Base-by-base conservation (phyloP, 2,888 invertebrate species). In the Conus canariensis region DNA sequence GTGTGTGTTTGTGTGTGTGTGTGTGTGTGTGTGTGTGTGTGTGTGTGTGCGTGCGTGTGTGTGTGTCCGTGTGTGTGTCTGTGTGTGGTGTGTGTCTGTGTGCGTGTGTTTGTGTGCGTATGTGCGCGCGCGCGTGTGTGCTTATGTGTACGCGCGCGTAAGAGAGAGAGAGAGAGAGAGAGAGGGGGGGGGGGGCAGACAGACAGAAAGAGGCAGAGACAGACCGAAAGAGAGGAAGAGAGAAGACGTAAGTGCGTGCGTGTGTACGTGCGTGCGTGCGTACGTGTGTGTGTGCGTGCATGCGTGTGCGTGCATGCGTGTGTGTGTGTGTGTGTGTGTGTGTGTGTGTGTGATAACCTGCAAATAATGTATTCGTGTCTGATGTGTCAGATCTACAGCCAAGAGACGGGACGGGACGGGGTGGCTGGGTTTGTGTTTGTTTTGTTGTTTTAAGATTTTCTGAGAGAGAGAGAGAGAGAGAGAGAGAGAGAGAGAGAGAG, bases 1-100 rank as follows among this genome's bases (percentile, higher is more conserved):
- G 74, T 56, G 82, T 82, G 56, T 30, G 82, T 82, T 22, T 16
- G 19, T 16, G 82, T 45, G 80, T 30, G 80, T 45, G 80, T 45
- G 22, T 80, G 80, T 80, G 12, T 80, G 80, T 80, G 80, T 80
- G 25, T 80, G 80, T 22, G 80, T 45, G 80, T 22, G 80, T 80
- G 80, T 14, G 80, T 80, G 80, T 22, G 80, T 80, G 80, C 5
- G 30, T 30, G 30, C 7, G 16, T 70, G 70, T 16, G 70, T 22
- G 22, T 70, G 70, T 22, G 70, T 70, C 5, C 22, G 19, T 70
- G 70, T 70, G 70, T 22, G 19, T 22, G 70, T 70, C n/a, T 70
- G 16, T 22, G 70, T 70, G 74, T 74, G n/a, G 80, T 12, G 80
- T 80, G 80, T 22, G 80, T 80, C n/a, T 70, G 25, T 25, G 25